Base-by-base conservation (phyloP, 1,140 invertebrate species). In the Tetraneura akinire region DNA sequence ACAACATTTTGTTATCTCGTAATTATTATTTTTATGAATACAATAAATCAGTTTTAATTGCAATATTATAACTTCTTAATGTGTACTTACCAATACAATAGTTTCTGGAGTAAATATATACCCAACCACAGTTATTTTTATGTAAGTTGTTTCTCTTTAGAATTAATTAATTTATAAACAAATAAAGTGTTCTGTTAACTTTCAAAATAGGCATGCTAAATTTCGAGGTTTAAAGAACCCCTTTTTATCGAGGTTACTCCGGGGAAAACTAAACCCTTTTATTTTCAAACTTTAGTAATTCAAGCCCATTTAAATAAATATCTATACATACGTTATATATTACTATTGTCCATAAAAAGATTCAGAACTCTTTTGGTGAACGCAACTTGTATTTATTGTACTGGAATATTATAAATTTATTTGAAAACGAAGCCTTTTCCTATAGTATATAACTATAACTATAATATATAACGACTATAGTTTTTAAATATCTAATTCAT, bases 181-280 rank as follows among this genome's bases (percentile, higher is more conserved):
- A 74, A 55, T 57, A 37, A 57, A 74, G 32, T 16, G n/a, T 23
- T 74, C n/a, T 14, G 29, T 57, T 55, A 74, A 74, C 71, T 74
- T 74, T 74, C 26, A 32, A 42, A n/a, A 45, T 21, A 18, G 11
- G n/a, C 45, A 45, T 42, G 64, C n/a, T 21, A 55, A 10, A 37
- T 32, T 74, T 57, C n/a, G 18, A 21, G 29, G 51, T 74, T 29
- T 57, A 49, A 42, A 53, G 71, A 16, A 14, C n/a, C 32, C 32
- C 71, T 57, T 74, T 74, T 74, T 74, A 74, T 74, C 71, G 71
- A 26, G 71, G 49, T 74, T 37, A n/a, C 32, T 21, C 4, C 9
- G n/a, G 13, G 11, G 32, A n/a, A 21, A n/a, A 57, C 51, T 74
- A 74, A 74, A 74, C 29, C 49, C 53, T 57, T 57, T 74, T 74